Percentiles rank a stretch among this genome's conserved stretches.
These are phyloP conservation scores for Trichosurus vulpecula DNA, from an alignment of 2,797 vertebrate genomes.

Conservation along the genomic window DNA sequence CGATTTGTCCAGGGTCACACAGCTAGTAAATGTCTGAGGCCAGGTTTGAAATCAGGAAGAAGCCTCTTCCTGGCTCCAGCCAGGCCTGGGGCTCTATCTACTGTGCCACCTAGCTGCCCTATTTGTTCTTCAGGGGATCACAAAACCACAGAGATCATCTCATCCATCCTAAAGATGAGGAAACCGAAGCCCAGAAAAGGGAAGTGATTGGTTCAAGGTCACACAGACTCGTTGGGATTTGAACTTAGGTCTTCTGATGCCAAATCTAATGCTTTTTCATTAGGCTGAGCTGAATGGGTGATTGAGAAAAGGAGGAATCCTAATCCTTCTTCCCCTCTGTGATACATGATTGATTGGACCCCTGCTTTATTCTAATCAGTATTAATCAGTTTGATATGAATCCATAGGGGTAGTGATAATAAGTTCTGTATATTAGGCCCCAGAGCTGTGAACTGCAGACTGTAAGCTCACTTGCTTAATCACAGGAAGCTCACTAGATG, in stretches of 20 bases:
- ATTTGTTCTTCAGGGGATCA: neutral
- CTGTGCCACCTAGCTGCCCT: neutral
- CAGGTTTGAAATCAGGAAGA: neutral
- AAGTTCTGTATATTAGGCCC: neutral
- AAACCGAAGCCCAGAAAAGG: neutral
- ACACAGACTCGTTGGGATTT: neutral
- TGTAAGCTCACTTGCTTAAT: neutral
- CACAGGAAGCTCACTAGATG: neutral
- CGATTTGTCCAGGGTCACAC: neutral
- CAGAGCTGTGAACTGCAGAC: neutral
- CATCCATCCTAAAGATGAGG: neutral
- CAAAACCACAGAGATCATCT: neutral
- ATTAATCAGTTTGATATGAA: neutral
- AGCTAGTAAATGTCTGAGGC: neutral
- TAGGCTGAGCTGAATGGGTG: neutral
- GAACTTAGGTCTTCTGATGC: neutral
- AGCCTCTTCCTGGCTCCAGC: neutral
- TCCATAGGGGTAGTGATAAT: neutral
- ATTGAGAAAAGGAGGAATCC: neutral
- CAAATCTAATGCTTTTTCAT: neutral
- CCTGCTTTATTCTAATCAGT: neutral
- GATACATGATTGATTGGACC: neutral
- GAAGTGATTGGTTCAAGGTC: neutral
- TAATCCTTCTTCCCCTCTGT: neutral
- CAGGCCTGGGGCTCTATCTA: neutral